phyloP scores from a whole-genome alignment of 2,113 vertebrate species.

The Brevimyrus niger region DNA sequence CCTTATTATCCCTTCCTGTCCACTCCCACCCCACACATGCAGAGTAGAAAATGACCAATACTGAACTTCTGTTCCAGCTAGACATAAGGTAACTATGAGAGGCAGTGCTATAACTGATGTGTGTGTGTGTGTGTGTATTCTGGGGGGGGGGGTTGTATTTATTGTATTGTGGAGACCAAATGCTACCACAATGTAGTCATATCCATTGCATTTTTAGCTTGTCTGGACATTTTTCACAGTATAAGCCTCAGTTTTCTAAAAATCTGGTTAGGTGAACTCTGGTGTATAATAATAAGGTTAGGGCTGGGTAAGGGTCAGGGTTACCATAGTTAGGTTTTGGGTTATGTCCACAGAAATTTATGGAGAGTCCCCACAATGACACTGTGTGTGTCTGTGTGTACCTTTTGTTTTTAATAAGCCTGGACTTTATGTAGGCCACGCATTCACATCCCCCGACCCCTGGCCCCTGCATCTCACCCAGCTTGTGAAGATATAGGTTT shows the following conservation, averaged over 20 bases:
- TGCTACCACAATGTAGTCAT: neutral
- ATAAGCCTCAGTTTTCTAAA: neutral
- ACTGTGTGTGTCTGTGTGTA: neutral
- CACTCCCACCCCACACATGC: neutral
- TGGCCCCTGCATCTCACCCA: neutral
- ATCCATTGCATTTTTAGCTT: neutral
- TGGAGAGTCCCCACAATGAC: neutral
- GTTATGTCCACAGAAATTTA: neutral
- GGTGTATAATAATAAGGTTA: too few species aligned
- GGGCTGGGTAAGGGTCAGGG: neutral
- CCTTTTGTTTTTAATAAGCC: neutral
- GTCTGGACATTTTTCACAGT: neutral
- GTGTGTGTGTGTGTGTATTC: neutral
- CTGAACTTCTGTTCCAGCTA: constrained; percentile 27
- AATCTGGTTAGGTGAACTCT: too few species aligned
- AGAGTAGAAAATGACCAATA: neutral
- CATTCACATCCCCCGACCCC: neutral
- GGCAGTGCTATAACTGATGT: constrained; percentile 9
- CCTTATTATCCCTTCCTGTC: neutral
- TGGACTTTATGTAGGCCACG: neutral
- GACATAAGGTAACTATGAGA: constrained; percentile 17
- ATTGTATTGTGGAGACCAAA: neutral
- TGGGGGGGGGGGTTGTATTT: neutral
- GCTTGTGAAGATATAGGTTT: neutral
- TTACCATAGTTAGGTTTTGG: neutral